A percentile compares a stretch with the other conserved stretches of the same genome.
These are phyloP conservation scores for Noctua janthina DNA, from an alignment of 2,888 invertebrate species.

Conservation along the genomic window DNA sequence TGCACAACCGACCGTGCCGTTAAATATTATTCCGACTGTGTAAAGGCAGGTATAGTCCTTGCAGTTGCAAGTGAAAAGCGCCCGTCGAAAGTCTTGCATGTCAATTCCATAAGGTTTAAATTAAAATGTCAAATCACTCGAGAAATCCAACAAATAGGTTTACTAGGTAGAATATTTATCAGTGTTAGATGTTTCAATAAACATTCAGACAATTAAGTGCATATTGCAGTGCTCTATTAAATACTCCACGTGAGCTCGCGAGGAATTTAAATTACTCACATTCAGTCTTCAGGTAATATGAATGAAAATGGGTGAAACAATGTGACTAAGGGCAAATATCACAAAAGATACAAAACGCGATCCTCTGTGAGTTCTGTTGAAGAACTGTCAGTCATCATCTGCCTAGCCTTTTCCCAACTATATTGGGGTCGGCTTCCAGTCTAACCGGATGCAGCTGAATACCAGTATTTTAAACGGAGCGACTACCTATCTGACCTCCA, in stretches of 20 bases:
- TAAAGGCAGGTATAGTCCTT: background rate
- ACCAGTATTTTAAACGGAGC: too few species aligned
- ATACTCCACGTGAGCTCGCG: slow-evolving; percentile 37
- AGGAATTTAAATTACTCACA: slow-evolving; percentile 57
- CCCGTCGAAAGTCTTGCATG: too few species aligned
- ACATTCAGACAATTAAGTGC: slow-evolving; percentile 17
- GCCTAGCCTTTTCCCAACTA: too few species aligned
- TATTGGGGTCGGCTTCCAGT: too few species aligned
- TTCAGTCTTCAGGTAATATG: slow-evolving; percentile 28
- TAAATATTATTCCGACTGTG: too few species aligned
- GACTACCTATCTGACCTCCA: too few species aligned
- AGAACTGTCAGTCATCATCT: background rate
- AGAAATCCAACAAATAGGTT: background rate
- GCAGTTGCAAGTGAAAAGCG: background rate
- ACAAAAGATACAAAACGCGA: background rate
- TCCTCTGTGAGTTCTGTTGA: background rate
- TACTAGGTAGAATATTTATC: too few species aligned
- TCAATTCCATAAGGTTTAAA: background rate
- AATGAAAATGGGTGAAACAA: slow-evolving; percentile 51
- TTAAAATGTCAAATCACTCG: background rate
- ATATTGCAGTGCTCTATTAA: slow-evolving; percentile 46
- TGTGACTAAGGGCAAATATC: slow-evolving; percentile 17
- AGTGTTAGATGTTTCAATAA: too few species aligned
- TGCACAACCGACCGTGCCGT: too few species aligned
- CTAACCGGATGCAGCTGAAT: too few species aligned